phyloP scores from a whole-genome alignment of 2,113 vertebrate species.

The Entomyzon cyanotis region DNA sequence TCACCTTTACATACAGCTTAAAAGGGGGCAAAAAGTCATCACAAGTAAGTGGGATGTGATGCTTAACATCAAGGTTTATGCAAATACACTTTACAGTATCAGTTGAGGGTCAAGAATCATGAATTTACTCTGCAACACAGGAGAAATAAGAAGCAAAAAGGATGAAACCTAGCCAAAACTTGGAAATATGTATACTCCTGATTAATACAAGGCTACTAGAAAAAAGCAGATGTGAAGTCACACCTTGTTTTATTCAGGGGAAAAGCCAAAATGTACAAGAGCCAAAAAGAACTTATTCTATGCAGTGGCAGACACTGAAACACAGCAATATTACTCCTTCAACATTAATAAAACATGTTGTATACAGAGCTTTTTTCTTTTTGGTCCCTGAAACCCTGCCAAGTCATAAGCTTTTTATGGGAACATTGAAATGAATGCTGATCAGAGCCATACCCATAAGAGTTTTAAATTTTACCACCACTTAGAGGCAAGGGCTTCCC shows the following conservation, averaged over 20 bases:
- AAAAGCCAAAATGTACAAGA: background rate
- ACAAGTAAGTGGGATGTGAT: constrained; percentile 32
- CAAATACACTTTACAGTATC: background rate
- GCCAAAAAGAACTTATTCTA: background rate
- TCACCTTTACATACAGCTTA: constrained; percentile 22
- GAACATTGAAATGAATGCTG: constrained; percentile 33
- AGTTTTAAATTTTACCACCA: constrained; percentile 38
- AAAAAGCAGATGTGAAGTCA: constrained; percentile 29
- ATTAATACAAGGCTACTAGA: constrained; percentile 19
- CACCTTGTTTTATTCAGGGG: background rate
- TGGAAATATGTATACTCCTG: background rate
- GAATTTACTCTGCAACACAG: background rate
- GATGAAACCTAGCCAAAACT: background rate
- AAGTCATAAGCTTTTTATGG: constrained; percentile 56
- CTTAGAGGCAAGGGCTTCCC: background rate
- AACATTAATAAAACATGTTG: constrained; percentile 55
- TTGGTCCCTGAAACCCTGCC: constrained; percentile 26
- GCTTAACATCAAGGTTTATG: constrained; percentile 11
- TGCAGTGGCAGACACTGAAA: constrained; percentile 25
- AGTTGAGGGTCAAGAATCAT: background rate
- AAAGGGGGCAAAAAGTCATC: constrained; percentile 25
- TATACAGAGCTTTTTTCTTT: constrained; percentile 15
- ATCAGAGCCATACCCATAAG: constrained; percentile 33
- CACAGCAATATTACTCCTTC: constrained; percentile 24
- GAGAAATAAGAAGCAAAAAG: background rate